phyloP scores from a whole-genome alignment of 35 echinoderm and acorn worm genomes.

The Lytechinus pictus region DNA sequence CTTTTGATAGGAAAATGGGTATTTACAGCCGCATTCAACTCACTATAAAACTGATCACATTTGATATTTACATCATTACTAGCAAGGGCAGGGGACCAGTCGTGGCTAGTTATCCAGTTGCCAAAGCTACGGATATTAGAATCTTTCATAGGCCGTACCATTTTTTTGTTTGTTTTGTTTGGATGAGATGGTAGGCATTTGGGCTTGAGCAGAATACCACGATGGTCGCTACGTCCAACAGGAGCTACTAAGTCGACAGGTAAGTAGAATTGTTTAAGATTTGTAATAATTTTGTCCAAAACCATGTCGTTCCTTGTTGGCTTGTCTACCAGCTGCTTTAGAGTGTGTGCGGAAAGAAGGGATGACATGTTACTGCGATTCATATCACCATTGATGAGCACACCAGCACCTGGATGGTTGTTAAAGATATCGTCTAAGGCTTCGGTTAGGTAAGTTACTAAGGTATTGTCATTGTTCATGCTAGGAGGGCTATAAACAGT shows the following conservation, averaged over 20 bases:
- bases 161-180: background rate
- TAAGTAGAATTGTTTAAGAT: slow-evolving; percentile 39
- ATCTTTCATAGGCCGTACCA: slow-evolving; percentile 37
- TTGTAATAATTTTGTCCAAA: slow-evolving; percentile 61
- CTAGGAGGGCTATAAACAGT: slow-evolving; percentile 45
- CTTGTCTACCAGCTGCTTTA: slow-evolving; percentile 42
- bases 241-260: slow-evolving; percentile 48
- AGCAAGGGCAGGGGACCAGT: slow-evolving; percentile 15
- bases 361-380: slow-evolving; percentile 28
- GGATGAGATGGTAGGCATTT: background rate
- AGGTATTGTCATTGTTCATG: background rate
- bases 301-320: slow-evolving; percentile 14
- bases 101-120: slow-evolving; percentile 39
- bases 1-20: slow-evolving; percentile 3
- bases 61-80: background rate
- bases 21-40: background rate
- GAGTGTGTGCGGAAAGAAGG: background rate
- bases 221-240: slow-evolving; percentile 58
- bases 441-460: slow-evolving; percentile 31
- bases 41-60: slow-evolving; percentile 34
- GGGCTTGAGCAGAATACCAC: slow-evolving; percentile 32
- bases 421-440: slow-evolving; percentile 47
- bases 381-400: slow-evolving; percentile 54
- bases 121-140: slow-evolving; percentile 25
- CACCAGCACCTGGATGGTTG: slow-evolving; percentile 57